phyloP scores from a whole-genome alignment of 2,888 invertebrate genomes.

The Griposia aprilina region DNA sequence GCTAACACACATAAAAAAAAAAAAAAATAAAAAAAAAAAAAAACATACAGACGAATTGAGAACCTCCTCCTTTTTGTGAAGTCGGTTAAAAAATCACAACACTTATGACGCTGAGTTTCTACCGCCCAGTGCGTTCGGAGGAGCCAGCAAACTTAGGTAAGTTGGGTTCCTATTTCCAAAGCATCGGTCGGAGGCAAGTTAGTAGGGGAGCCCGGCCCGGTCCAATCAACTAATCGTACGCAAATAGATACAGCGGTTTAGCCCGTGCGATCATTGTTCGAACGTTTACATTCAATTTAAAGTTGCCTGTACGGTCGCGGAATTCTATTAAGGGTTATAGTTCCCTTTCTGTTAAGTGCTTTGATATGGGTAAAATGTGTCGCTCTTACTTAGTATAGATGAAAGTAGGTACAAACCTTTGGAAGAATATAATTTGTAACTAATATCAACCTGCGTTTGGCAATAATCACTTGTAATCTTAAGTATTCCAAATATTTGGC shows the following conservation, averaged over 20 bases:
- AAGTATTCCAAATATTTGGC: background rate
- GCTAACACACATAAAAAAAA: no score
- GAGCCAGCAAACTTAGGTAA: slow-evolving; percentile 58
- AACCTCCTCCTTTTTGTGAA: no score
- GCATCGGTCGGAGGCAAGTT: slow-evolving; percentile 58
- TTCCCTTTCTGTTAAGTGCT: slow-evolving; percentile 28
- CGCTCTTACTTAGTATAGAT: background rate
- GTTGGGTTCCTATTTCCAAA: slow-evolving; percentile 75
- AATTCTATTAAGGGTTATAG: slow-evolving; percentile 33
- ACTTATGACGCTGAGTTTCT: slow-evolving; percentile 28
- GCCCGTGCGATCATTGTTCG: slow-evolving; percentile 57
- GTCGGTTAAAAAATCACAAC: background rate
- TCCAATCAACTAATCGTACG: slow-evolving; percentile 65
- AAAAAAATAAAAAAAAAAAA: no score
- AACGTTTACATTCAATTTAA: slow-evolving; percentile 62
- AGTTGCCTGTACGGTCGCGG: slow-evolving; percentile 49
- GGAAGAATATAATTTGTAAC: background rate
- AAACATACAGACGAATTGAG: no score
- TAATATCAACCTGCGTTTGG: background rate
- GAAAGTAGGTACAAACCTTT: background rate
- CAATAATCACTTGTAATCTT: background rate
- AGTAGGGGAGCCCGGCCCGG: slow-evolving; percentile 43
- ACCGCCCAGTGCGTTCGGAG: slow-evolving; percentile 60
- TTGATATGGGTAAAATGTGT: background rate
- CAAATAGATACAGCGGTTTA: slow-evolving; percentile 64